Conservation (phyloP, 2,113 vertebrate species). For the Sylvilagus bachmani region DNA sequence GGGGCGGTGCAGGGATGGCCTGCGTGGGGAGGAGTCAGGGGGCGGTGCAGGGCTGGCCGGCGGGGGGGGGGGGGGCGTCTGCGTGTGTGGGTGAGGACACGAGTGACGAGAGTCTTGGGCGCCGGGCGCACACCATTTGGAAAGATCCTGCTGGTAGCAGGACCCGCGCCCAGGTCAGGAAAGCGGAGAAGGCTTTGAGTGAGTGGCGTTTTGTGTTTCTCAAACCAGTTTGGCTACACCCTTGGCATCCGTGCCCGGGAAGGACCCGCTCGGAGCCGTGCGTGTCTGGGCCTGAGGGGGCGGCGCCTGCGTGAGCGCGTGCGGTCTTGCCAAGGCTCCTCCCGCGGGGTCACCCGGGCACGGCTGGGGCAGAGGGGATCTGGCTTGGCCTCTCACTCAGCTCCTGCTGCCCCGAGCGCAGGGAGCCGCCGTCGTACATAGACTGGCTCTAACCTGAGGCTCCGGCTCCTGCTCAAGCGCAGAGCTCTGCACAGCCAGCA, state of each 20-base stretch:
- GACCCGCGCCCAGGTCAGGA: constrained; percentile 1
- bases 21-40: neutral
- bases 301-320: neutral
- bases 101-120: too few species aligned
- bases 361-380: neutral
- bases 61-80: neutral
- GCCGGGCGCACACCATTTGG: neutral
- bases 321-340: neutral
- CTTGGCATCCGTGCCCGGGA: constrained; percentile 41
- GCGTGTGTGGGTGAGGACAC: too few species aligned
- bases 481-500: neutral
- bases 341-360: neutral
- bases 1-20: neutral
- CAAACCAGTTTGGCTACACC: constrained; percentile 80
- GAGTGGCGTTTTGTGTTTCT: constrained; percentile 51
- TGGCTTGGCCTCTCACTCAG: neutral
- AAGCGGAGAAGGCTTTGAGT: constrained; percentile 50
- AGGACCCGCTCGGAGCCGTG: constrained; percentile 10
- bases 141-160: neutral
- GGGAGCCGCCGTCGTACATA: too few species aligned
- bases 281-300: constrained; percentile 69
- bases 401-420: neutral
- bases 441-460: neutral
- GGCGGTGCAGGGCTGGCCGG: too few species aligned
- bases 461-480: neutral